These are phyloP conservation scores for Lepidocolaptes lacrymiger DNA, from an alignment of 2,797 vertebrate genomes.

Conservation along the genomic window DNA sequence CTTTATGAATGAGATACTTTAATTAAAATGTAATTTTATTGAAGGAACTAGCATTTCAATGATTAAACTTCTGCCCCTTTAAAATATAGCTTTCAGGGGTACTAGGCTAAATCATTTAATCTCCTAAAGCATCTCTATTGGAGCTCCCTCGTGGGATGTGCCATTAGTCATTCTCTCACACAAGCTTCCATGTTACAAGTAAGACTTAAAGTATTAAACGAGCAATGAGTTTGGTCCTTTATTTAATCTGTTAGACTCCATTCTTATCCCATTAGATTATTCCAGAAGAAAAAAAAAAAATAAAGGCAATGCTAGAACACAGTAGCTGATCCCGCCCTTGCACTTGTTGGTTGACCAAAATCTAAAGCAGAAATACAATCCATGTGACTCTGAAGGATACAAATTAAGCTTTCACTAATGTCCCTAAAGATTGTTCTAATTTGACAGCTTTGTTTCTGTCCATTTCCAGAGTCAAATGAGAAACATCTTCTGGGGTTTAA, in stretches of 20 bases:
- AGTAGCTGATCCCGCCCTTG: not conserved
- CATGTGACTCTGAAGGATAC: not conserved
- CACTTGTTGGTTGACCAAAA: not conserved
- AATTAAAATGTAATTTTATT: constrained; percentile 67
- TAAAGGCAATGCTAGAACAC: not conserved
- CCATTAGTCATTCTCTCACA: constrained; percentile 61
- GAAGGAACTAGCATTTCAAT: constrained; percentile 32
- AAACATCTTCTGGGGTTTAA: constrained; percentile 5
- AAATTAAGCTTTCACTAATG: not conserved
- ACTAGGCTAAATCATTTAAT: constrained; percentile 61
- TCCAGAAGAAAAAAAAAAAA: not conserved
- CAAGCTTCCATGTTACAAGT: constrained; percentile 43
- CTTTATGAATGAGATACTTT: constrained; percentile 56
- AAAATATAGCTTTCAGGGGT: constrained; percentile 56
- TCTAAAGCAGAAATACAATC: not conserved
- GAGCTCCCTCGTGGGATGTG: constrained; percentile 10
- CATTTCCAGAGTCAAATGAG: not conserved
- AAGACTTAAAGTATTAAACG: constrained; percentile 56
- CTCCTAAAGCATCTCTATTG: constrained; percentile 57
- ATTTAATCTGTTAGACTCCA: constrained; percentile 57
- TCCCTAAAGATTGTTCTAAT: not conserved
- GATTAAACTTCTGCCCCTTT: constrained; percentile 65
- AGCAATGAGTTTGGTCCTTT: constrained; percentile 49
- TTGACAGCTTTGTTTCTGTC: not conserved
- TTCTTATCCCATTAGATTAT: constrained; percentile 52